Evolutionary conservation across 2,113 vertebrate genomes (phyloP).

Genomic region (Atlantisia rogersi): DNA sequence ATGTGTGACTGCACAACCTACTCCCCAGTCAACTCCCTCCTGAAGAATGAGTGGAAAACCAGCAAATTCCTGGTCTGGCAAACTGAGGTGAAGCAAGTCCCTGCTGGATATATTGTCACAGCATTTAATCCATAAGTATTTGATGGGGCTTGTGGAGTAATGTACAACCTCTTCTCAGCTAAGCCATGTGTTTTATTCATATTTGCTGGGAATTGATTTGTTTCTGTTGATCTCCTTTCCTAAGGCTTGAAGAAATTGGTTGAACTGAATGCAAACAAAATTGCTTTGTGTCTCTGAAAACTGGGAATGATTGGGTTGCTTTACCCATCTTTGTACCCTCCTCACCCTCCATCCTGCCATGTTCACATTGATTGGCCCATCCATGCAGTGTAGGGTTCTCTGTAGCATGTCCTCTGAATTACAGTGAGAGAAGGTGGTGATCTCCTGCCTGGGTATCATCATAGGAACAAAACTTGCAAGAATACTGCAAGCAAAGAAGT

Average conservation of each 20-base stretch:
- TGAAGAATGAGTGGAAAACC: background rate
- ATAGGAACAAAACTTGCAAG: background rate
- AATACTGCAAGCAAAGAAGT: background rate
- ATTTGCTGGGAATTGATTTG: conserved; percentile 39
- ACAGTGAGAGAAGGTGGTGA: background rate
- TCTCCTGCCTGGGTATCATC: background rate
- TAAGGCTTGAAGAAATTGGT: background rate
- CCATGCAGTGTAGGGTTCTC: background rate
- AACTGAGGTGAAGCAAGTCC: background rate
- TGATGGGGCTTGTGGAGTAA: background rate
- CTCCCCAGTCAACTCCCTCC: background rate
- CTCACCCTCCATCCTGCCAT: background rate
- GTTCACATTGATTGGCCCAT: background rate
- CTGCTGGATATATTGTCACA: background rate
- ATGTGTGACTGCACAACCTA: background rate
- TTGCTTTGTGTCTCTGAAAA: conserved; percentile 22
- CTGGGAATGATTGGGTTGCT: background rate
- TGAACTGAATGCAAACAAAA: conserved; percentile 17
- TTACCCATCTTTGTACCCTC: background rate
- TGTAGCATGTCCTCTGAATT: background rate
- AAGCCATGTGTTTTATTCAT: conserved; percentile 36
- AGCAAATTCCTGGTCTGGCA: background rate
- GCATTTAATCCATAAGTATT: background rate
- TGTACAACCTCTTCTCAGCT: background rate
- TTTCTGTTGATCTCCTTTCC: conserved; percentile 15